Evolutionary conservation across 2,797 vertebrate genomes (phyloP).

Genomic region (Anguilla anguilla): DNA sequence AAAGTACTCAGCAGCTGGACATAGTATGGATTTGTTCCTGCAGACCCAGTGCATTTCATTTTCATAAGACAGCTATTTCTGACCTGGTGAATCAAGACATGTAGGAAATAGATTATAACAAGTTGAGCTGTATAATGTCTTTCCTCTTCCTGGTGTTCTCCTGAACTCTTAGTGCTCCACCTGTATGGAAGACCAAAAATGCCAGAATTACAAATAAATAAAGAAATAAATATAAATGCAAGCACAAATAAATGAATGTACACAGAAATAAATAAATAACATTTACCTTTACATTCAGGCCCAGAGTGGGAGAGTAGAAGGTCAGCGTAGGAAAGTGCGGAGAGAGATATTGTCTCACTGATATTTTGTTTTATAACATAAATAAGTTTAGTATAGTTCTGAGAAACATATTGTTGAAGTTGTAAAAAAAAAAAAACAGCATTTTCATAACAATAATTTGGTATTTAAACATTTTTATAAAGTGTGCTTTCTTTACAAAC

Average conservation of each 20-base stretch:
- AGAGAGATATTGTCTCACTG: too few relatives aligned
- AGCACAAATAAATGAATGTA: background rate
- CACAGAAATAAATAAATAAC: background rate
- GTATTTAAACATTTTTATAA: too few relatives aligned
- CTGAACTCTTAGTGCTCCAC: background rate
- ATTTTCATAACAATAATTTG: too few relatives aligned
- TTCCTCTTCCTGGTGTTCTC: background rate
- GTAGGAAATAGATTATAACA: background rate
- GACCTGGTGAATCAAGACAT: background rate
- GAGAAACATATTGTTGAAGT: too few relatives aligned
- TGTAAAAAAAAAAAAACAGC: too few relatives aligned
- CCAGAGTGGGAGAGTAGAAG: too few relatives aligned
- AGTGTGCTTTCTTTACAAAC: background rate
- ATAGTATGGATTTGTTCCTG: background rate
- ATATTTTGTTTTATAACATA: too few relatives aligned
- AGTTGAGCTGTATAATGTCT: background rate
- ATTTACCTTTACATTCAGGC: background rate
- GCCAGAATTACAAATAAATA: background rate
- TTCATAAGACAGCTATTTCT: background rate
- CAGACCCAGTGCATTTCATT: background rate
- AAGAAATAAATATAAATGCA: too few relatives aligned
- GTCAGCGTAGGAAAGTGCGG: too few relatives aligned
- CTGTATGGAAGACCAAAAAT: background rate
- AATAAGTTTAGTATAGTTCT: too few relatives aligned
- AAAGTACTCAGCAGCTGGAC: background rate